These are phyloP conservation scores for Drosophila maculinotata DNA, from an alignment of 2,888 invertebrate species.

Conservation along the genomic window DNA sequence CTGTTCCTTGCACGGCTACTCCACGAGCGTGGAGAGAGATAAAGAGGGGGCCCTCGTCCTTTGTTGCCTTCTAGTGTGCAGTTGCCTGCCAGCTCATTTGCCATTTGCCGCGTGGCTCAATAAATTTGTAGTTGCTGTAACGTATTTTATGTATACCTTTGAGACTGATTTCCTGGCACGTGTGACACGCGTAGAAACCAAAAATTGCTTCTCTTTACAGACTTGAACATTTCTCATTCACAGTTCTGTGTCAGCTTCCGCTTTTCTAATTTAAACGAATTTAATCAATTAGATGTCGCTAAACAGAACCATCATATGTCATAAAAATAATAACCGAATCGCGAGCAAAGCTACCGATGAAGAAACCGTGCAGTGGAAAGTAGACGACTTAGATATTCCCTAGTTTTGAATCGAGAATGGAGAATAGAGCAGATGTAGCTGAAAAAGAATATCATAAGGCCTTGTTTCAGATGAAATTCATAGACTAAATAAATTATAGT, in stretches of 20 bases:
- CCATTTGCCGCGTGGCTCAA: conserved; percentile 59
- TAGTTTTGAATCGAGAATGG: too few species aligned
- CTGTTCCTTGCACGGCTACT: conserved; percentile 26
- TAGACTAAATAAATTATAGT: too few species aligned
- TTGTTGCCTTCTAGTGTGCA: conserved; percentile 37
- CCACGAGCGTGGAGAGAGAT: conserved; percentile 22
- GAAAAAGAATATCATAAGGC: too few species aligned
- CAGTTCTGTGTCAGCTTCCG: conserved; percentile 60
- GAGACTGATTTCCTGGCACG: conserved; percentile 52
- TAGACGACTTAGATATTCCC: conserved; percentile 5
- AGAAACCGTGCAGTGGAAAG: not conserved
- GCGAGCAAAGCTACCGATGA: not conserved
- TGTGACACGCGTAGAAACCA: conserved; percentile 46
- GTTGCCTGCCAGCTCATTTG: conserved; percentile 47
- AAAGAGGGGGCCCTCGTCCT: conserved; percentile 37
- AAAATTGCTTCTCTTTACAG: conserved; percentile 1
- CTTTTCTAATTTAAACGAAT: conserved; percentile 67
- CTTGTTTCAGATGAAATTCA: too few species aligned
- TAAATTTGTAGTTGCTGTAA: conserved; percentile 63
- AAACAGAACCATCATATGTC: conserved; percentile 55
- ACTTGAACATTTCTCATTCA: conserved; percentile 15
- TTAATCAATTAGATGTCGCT: conserved; percentile 71
- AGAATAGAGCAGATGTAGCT: too few species aligned
- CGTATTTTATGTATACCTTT: conserved; percentile 49
- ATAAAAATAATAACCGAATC: conserved; percentile 37